Conservation (phyloP, 1,140 invertebrate genomes). For the Bombus fervidus region DNA sequence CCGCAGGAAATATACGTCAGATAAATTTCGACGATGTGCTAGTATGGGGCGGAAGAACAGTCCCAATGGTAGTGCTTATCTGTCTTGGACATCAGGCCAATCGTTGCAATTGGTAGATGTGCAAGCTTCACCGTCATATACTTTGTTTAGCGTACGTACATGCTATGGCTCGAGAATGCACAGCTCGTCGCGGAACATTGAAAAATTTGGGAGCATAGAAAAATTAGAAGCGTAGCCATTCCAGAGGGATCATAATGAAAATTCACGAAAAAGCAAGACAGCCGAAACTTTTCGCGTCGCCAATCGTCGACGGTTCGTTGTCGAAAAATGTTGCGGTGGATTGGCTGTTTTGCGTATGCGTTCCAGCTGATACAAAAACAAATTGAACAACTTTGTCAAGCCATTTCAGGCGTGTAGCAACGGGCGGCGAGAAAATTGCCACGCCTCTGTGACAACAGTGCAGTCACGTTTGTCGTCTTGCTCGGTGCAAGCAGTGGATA, state of each 20-base stretch:
- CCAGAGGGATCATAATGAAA: not conserved
- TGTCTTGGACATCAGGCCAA: not conserved
- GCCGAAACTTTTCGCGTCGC: not conserved
- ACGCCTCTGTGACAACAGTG: not conserved
- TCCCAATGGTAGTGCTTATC: not conserved
- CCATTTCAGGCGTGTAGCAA: conserved; percentile 11
- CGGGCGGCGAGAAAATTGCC: conserved; percentile 51
- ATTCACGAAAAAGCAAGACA: not conserved
- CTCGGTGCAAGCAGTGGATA: not conserved
- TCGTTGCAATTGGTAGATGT: too few species aligned
- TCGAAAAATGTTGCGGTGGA: not conserved
- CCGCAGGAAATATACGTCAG: conserved; percentile 12
- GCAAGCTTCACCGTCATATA: too few species aligned
- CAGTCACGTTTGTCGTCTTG: not conserved
- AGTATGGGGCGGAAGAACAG: not conserved
- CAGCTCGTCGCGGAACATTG: not conserved
- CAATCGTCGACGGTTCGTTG: not conserved
- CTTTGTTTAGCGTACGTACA: too few species aligned
- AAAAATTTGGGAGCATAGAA: not conserved
- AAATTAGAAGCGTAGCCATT: not conserved
- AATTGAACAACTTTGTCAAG: conserved; percentile 42
- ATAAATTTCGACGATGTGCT: conserved; percentile 19
- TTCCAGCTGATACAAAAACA: conserved; percentile 20
- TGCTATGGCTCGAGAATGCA: too few species aligned
- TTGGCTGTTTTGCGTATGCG: not conserved